Evolutionary conservation across 2,888 invertebrate genomes (phyloP), one percentile per base, ranked within the genome.

Genomic region (Hirudinaria manillensis): DNA sequence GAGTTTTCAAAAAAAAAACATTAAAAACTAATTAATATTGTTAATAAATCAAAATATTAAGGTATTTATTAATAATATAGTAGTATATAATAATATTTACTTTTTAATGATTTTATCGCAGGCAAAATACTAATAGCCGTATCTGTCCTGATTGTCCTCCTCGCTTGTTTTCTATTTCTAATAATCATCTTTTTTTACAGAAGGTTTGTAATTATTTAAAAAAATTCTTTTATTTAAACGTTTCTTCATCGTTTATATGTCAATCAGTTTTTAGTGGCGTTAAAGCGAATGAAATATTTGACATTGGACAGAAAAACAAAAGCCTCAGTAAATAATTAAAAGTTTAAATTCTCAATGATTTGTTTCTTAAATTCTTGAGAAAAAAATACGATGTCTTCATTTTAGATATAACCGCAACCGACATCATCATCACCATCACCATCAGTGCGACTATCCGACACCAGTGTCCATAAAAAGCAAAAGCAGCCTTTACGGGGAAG

Each of bases 371-470:
- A 45, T 45, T 45, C n/a, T n/a, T n/a, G n/a, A n/a, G n/a, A n/a
- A n/a, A n/a, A n/a, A n/a, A n/a, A n/a, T n/a, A n/a, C n/a, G n/a
- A n/a, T n/a, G n/a, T n/a, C 29, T 68, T 34, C 13, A 34, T 68
- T 70, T 21, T 65, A 73, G 73, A 27, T 56, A 61, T n/a, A 56
- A 55, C 32, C 29, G 32, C 38, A n/a, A 27, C 13, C 65, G 34
- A 3, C 55, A 36, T 16, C 73, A 73, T 29, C 73, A 73, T 36
- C 61, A 61, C 24, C 73, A 73, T n/a, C 73, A 73, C 45, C 73
- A 73, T 61, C 73, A 73, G 19, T 73, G 73, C 38, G 56, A 68
- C 36, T 68, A 68, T 24, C 68, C 68, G n/a, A 68, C 56, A 65
- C 65, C 36, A 24, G 7, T 45, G 3, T 61, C 73, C 6, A 65